Evolutionary conservation across 1,140 invertebrate genomes (phyloP), one percentile per base, ranked within the genome.

Genomic region (Trypoxylus dichotomus): DNA sequence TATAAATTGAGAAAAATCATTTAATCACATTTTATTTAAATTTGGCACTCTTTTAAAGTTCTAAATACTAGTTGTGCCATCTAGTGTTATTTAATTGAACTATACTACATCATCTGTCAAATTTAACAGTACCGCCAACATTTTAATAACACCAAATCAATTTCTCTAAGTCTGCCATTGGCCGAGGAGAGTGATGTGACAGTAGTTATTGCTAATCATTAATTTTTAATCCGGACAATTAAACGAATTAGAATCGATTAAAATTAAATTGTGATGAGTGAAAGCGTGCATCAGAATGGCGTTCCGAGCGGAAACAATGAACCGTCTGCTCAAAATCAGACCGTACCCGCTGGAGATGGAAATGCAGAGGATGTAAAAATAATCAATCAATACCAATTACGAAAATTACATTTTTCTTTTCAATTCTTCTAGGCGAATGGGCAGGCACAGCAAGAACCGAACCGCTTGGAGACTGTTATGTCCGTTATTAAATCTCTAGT

Each of bases 401-500:
- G 41, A 74, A 41, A 54, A 19, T 54, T 54, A 54, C 2, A 15
- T 54, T 41, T 3, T 7, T 71, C 24, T 10, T 74, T 43, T 74
- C 19, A 21, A 71, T 77, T 79, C 60, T 68, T 74, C 21, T 29
- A 68, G 60, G 60, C 74, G 77, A 47, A 43, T 63, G 15, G 41
- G 10, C 77, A 76, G 71, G 21, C 42, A 19, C 47, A 43, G n/a
- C 79, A 71, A 41, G 92, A 93, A 82, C 92, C 92, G 21, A 89
- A 91, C 1, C 91, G 90, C 86, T 86, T 92, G 84, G 94, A 95
- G 86, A 95, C 94, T 21, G 94, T 96, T 83, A 92, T 96, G 85
- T 91, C 94, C 1, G 91, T 96, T 74, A 91, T 91, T 3, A 96
- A 96, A 85, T 93, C 94, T 0, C 85, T 97, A 21, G 92, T 97